Evolutionary conservation across 2,888 invertebrate genomes (phyloP).

Genomic region (Eurytoma californica): DNA sequence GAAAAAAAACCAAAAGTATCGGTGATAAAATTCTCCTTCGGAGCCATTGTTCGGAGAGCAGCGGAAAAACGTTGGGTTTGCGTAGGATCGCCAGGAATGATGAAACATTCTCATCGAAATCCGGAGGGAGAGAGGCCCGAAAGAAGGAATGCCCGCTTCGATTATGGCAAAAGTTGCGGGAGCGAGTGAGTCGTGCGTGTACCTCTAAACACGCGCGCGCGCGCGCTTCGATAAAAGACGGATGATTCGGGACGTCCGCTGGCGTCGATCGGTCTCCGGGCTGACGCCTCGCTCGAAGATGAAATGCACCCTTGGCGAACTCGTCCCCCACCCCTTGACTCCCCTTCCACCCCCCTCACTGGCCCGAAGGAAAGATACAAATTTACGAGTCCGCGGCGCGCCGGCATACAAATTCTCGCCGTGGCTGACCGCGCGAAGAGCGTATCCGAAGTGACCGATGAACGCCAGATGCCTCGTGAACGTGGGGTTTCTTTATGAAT

Average conservation of each 20-base stretch:
- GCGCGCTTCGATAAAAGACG: slow-evolving; percentile 72
- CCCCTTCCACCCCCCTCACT: slow-evolving; percentile 50
- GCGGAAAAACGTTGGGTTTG: background rate
- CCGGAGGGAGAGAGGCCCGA: slow-evolving; percentile 30
- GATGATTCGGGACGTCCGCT: slow-evolving; percentile 68
- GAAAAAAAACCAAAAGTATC: slow-evolving; percentile 38
- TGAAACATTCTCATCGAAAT: slow-evolving; percentile 41
- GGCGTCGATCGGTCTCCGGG: slow-evolving; percentile 72
- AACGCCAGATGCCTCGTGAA: slow-evolving; percentile 16
- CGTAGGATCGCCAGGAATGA: slow-evolving; percentile 14
- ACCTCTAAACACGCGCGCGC: slow-evolving; percentile 14
- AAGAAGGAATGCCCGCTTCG: slow-evolving; percentile 56
- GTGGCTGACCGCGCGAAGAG: background rate
- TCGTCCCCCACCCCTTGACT: slow-evolving; percentile 53
- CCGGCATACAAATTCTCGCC: slow-evolving; percentile 66
- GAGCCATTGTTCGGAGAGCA: too few relatives aligned
- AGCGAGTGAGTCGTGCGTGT: slow-evolving; percentile 32
- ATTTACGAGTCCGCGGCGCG: slow-evolving; percentile 67
- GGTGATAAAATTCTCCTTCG: slow-evolving; percentile 42
- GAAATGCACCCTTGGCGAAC: slow-evolving; percentile 73
- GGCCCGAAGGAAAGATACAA: slow-evolving; percentile 63
- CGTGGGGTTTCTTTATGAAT: slow-evolving; percentile 43
- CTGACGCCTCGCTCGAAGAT: slow-evolving; percentile 72
- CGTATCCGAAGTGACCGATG: slow-evolving; percentile 16
- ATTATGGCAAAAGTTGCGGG: slow-evolving; percentile 60